Percentiles rank a stretch among this genome's conserved stretches.
Conservation (phyloP, 2,113 vertebrate species). For the Nesoenas mayeri region DNA sequence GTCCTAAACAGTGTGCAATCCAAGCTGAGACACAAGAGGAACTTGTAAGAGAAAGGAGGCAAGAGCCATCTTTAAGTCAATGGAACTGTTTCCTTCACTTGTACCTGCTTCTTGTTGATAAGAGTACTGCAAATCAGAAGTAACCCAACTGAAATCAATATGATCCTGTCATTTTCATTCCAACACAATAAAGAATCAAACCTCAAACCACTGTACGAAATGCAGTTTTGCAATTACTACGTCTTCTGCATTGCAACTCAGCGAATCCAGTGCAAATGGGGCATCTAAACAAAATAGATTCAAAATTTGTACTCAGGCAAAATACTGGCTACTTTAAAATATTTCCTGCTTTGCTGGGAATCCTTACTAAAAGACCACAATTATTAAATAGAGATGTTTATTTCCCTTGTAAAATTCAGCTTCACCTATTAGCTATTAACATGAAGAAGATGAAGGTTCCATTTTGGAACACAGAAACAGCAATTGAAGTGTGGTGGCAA, state of each 20-base stretch:
- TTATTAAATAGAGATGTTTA: not conserved
- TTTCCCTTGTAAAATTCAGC: not conserved
- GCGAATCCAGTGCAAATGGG: not conserved
- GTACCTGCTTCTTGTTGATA: not conserved
- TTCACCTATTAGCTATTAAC: not conserved
- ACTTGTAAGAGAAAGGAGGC: not conserved
- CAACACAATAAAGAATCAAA: not conserved
- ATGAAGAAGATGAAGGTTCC: not conserved
- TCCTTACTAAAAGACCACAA: not conserved
- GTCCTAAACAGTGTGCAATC: not conserved
- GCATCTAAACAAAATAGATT: not conserved
- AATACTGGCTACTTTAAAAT: not conserved
- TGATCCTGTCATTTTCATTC: not conserved
- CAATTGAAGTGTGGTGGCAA: not conserved
- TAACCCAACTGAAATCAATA: not conserved
- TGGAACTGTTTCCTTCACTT: not conserved
- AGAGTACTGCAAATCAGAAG: not conserved
- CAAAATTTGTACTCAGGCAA: not conserved
- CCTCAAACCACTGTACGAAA: not conserved
- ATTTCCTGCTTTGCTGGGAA: not conserved
- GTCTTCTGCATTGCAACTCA: not conserved
- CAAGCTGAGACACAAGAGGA: not conserved
- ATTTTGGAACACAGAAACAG: not conserved
- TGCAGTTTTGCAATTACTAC: not conserved
- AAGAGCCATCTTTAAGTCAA: not conserved